Base-by-base conservation (phyloP, 1,140 invertebrate species). In the Eumeta japonica region DNA sequence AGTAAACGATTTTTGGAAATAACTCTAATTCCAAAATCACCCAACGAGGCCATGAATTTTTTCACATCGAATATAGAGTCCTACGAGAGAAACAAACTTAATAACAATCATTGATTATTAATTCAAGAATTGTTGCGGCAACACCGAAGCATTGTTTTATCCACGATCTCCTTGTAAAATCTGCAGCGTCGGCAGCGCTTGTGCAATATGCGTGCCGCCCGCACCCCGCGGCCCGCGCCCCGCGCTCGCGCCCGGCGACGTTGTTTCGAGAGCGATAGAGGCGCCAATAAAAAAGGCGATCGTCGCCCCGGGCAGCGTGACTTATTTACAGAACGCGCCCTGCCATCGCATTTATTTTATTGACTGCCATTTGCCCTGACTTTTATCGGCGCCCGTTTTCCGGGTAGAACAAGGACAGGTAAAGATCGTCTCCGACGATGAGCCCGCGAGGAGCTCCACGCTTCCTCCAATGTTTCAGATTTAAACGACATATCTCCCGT, bases 301-400 rank as follows among this genome's bases (percentile, higher is more conserved):
- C 64, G 64, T 63, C 66, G 65, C 68, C 58, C 61, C 58, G 61
- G 58, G 53, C 37, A 46, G 48, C 58, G 62, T 65, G 58, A 68
- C 64, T 74, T 74, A 74, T 74, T 74, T 74, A 71, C 70, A 71
- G 70, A 67, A 70, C 66, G 66, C 68, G 67, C 68, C 68, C 65
- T 63, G 65, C 62, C 63, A 57, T 62, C 49, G 70, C 70, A 74
- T 74, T 74, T 74, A 74, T 74, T 74, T 74, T 74, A 71, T 74
- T 74, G 70, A 71, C 70, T 70, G 60, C 65, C 70, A 64, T 74
- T 74, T 71, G 58, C 48, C 54, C 60, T 66, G 64, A 71, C 61
- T 74, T 71, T 67, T 74, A 74, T 74, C 59, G 65, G 54, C 61
- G 55, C 50, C 64, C 58, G 52, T 55, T 67, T 71, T 58, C 62